Conservation (phyloP, 2,113 vertebrate genomes). For the Periophthalmodon schlosseri region DNA sequence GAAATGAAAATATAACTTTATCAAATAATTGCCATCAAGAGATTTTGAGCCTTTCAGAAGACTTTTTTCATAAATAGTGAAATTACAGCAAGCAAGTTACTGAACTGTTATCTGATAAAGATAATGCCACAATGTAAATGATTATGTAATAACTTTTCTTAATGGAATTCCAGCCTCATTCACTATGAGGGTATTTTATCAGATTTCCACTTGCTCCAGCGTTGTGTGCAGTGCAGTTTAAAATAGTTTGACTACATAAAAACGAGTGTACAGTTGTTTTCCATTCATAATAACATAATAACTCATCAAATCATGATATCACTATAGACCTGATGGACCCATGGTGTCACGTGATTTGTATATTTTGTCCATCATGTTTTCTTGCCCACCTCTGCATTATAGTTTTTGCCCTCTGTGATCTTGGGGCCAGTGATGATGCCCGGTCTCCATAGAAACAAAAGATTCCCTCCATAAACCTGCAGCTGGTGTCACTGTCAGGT, state of each 20-base stretch:
- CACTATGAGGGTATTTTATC: too few relatives aligned
- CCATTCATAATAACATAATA: too few relatives aligned
- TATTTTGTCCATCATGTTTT: background rate
- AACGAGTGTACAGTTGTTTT: too few relatives aligned
- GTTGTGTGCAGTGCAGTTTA: background rate
- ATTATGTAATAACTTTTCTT: background rate
- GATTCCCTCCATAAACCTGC: conserved; percentile 38
- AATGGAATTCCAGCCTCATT: too few relatives aligned
- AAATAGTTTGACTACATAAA: background rate
- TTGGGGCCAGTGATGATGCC: background rate
- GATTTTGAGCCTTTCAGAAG: background rate
- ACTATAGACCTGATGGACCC: background rate
- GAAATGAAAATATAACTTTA: background rate
- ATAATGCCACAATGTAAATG: background rate
- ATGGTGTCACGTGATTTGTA: background rate
- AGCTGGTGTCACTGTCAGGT: conserved; percentile 2
- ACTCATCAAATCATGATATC: too few relatives aligned
- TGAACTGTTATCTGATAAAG: background rate
- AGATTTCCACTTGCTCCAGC: too few relatives aligned
- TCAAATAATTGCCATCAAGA: background rate
- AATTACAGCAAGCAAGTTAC: background rate
- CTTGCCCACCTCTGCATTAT: background rate
- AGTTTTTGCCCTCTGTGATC: conserved; percentile 4
- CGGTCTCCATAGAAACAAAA: background rate
- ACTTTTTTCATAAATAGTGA: background rate